Evolutionary conservation across 2,797 vertebrate genomes (phyloP), one percentile per base, ranked within the genome.

Genomic region (Lutjanus campechanus): DNA sequence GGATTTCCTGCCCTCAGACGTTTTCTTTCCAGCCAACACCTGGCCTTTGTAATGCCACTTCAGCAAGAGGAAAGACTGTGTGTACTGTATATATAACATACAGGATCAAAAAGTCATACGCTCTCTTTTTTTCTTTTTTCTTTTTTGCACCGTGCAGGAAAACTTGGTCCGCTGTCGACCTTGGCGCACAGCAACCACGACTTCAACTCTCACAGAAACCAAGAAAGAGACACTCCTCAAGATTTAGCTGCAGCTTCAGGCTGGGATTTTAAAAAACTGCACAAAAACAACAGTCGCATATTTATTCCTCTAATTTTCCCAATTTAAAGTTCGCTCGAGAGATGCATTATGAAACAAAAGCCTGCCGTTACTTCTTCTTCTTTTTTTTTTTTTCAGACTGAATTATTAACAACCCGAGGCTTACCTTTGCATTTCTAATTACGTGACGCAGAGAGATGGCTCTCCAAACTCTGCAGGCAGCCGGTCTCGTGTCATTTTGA

Each of bases 1-100:
- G 90, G 89, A 95, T 95, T 96, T 96, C 95, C 95, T 95, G 93
- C 86, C 77, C 75, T 75, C 79, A 83, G 84, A 86, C 76, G 36
- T 63, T 85, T 85, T 83, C 84, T 84, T 77, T 88, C 88, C 84
- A 87, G 85, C 81, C 81, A 74, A 88, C 89, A 93, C 91, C 89
- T 92, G 90, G 89, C 76, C 82, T 91, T 85, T 84, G 80, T 82
- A 82, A 73, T 22, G 60, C 61, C 77, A 61, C 85, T 84, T 74
- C 20, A 79, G 73, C 65, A 0, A 22, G 68, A 69, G 80, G 76
- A 81, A 84, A 40, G 64, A 53, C 41, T 44, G 55, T 56, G 53
- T 69, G 15, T 72, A 29, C 50, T 77, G 68, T 79, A 54, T 74
- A 56, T 83, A 54, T 22, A 77, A 81, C 82, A 69, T 25, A 69